These are phyloP conservation scores for Halisarca cf. caerulea DNA, from an alignment of 37 sponge, comb jelly and placozoan species.

Conservation along the genomic window DNA sequence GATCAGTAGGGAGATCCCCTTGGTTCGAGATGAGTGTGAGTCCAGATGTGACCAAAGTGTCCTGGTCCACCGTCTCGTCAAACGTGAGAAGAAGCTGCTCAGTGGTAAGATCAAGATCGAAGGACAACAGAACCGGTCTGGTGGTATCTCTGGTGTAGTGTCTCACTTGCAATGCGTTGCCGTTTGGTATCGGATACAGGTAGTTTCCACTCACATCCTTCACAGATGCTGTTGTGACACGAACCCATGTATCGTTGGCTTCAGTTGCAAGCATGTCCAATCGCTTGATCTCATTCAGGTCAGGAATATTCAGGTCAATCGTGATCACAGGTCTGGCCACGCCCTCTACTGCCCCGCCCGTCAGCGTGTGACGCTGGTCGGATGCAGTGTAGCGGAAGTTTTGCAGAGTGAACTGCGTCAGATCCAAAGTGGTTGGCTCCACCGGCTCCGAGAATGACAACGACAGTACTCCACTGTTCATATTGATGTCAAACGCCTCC, in stretches of 20 bases:
- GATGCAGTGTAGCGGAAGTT: not conserved
- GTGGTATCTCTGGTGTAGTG: conserved; percentile 39
- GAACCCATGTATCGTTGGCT: conserved; percentile 55
- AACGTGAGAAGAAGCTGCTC: conserved; percentile 80
- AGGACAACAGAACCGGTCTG: conserved; percentile 50
- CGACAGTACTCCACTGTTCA: conserved; percentile 58
- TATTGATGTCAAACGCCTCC: conserved; percentile 65
- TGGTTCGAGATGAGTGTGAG: conserved; percentile 31
- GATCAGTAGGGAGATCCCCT: not conserved
- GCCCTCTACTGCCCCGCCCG: conserved; percentile 41
- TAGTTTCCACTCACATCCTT: conserved; percentile 72
- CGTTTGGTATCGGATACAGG: conserved; percentile 28
- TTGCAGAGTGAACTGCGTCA: conserved; percentile 67
- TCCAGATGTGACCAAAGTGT: conserved; percentile 39
- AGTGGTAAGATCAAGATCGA: conserved; percentile 74
- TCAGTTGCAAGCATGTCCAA: conserved; percentile 59
- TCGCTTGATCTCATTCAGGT: conserved; percentile 83
- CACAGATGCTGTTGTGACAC: conserved; percentile 42
- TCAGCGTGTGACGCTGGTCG: conserved; percentile 18
- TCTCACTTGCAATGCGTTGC: conserved; percentile 42
- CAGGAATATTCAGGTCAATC: conserved; percentile 46
- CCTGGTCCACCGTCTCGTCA: conserved; percentile 78
- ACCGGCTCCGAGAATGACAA: conserved; percentile 84
- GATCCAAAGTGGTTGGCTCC: conserved; percentile 63
- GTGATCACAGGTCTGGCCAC: conserved; percentile 25